Evolutionary conservation across 2,888 invertebrate species (phyloP).

Genomic region (Melinopterus prodromus): DNA sequence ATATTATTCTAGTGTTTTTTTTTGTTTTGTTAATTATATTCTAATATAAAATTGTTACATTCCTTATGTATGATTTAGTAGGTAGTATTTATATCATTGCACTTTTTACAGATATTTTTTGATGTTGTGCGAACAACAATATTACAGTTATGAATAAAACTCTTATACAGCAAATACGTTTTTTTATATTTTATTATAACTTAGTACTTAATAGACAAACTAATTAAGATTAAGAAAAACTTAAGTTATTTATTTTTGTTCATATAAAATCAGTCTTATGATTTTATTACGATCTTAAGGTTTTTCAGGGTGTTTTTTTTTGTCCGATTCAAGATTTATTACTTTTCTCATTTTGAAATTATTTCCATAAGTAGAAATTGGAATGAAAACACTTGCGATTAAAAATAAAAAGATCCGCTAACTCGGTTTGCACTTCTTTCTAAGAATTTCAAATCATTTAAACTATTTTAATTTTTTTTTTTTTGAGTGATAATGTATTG

Average conservation of each 20-base stretch:
- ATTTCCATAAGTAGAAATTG: no score
- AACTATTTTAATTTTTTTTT: no score
- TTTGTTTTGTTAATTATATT: neutral
- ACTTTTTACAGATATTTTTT: slow-evolving; percentile 48
- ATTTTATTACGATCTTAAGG: neutral
- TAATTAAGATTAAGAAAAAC: neutral
- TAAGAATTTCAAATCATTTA: no score
- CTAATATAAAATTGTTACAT: neutral
- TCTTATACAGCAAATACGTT: neutral
- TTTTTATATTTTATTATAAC: neutral
- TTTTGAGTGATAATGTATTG: no score
- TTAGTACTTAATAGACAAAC: neutral
- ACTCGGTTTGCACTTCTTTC: no score
- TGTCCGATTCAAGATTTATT: neutral
- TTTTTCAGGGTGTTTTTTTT: neutral
- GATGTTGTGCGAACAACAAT: slow-evolving; percentile 30
- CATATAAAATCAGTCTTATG: slow-evolving; percentile 7
- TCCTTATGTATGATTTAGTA: slow-evolving; percentile 7
- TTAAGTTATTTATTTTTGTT: slow-evolving; percentile 8
- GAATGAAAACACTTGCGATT: no score
- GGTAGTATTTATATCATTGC: slow-evolving; percentile 50
- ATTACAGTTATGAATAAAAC: slow-evolving; percentile 11
- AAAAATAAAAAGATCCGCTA: no score
- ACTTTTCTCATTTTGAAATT: no score
- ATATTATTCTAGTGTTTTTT: neutral